Evolutionary conservation across 2,888 invertebrate genomes (phyloP), one percentile per base, ranked within the genome.

Genomic region (Megalurothrips usitatus): DNA sequence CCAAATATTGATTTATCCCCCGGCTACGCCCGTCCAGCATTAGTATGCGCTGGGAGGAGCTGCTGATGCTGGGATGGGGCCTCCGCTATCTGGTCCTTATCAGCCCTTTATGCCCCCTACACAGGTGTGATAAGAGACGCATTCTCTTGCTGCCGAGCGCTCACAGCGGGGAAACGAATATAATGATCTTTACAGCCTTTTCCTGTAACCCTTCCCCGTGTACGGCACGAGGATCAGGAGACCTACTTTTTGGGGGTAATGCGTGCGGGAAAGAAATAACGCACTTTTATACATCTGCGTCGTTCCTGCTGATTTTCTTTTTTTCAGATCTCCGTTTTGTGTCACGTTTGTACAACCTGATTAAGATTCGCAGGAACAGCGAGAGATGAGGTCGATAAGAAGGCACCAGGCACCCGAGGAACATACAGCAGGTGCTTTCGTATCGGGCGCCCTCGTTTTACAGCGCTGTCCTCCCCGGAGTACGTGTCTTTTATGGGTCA

Each of bases 401-500:
- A n/a, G 14, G 58, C 17, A n/a, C 58, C 6, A n/a, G 58, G 58
- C 19, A 58, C 58, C 17, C 11, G 2, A 14, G 17, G 34, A 4
- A 43, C 34, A 43, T 43, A 43, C 6, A 43, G 6, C 34, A 43
- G 34, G 34, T 43, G 34, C 34, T 43, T 43, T 43, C 58, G 58
- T 58, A 19, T 19, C 58, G 14, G 58, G 58, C 17, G 58, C 58
- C n/a, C 6, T n/a, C 17, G 11, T n/a, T 58, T 58, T 58, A 58
- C 58, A 58, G 58, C 19, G 58, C 58, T 4, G 58, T 58, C 58
- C 19, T 17, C 34, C 34, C 6, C 34, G 34, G n/a, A 58, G 58
- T 58, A 17, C 58, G 58, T 58, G 58, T 75, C 68, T 75, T 75
- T 75, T 75, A 75, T 75, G 68, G 26, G 68, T 26, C 68, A 75